Conservation (phyloP, 2,113 vertebrate species). For the Corapipo altera region DNA sequence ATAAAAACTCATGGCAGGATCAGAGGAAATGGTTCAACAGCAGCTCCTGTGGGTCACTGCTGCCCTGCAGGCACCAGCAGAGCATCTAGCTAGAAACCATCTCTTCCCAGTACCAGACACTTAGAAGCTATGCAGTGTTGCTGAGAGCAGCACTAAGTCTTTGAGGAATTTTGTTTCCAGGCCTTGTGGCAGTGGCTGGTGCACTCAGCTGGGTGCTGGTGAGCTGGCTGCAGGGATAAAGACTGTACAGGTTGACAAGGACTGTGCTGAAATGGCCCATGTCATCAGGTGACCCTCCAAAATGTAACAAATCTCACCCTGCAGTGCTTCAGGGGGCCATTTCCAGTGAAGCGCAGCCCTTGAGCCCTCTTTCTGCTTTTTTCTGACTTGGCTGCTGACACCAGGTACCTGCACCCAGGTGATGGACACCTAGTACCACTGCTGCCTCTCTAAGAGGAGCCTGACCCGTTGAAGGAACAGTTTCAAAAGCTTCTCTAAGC, state of each 20-base stretch:
- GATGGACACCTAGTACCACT: accelerated
- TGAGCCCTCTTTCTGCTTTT: neutral
- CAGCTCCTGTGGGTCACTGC: neutral
- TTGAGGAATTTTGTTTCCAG: neutral
- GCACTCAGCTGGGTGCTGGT: accelerated
- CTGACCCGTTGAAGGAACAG: neutral
- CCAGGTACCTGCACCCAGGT: neutral
- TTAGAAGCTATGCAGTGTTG: neutral
- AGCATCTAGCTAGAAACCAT: neutral
- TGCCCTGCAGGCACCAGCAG: neutral
- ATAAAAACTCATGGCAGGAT: neutral
- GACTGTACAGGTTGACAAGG: neutral
- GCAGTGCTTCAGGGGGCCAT: accelerated
- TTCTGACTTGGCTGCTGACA: neutral
- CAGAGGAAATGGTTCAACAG: neutral
- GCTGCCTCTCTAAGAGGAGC: neutral
- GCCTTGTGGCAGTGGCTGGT: accelerated
- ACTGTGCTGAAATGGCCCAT: neutral
- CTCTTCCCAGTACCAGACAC: neutral
- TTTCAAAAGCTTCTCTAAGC: neutral
- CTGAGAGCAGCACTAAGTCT: neutral
- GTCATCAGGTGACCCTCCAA: neutral
- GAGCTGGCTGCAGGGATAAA: neutral
- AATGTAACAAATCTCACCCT: neutral
- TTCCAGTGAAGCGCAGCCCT: neutral